Base-by-base conservation (phyloP, 2,797 vertebrate genomes). In the Schizopygopsis malacanthus region DNA sequence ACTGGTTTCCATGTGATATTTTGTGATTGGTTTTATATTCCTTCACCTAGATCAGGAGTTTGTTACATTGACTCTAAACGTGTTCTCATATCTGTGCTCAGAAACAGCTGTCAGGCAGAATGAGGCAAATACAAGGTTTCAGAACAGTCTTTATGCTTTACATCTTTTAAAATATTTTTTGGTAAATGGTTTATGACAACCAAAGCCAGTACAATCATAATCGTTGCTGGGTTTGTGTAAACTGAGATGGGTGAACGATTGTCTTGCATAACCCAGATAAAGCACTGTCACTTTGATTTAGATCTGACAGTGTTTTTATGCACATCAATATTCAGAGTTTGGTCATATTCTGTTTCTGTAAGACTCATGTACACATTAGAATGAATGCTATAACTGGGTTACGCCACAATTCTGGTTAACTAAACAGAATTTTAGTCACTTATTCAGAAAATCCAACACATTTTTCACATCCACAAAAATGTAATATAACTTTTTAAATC, bases 51-150 rank as follows among this genome's bases (percentile, higher is more conserved):
- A 61, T 79, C 25, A 47, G 15, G 76, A 85, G 77, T 79, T 85
- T 54, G 47, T 69, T 25, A 52, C 5, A 28, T 82, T 85, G 77
- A 37, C 15, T 80, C 59, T 28, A 39, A 69, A 45, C 33, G 43
- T 76, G 71, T 70, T 80, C 73, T 70, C 59, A 63, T 28, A 54
- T 39, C 9, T 59, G 15, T 56, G 50, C n/a, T 43, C 43, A 11
- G 79, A 78, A 16, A 77, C 63, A 79, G 70, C 81, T 87, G 87
- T 86, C 89, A 84, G 63, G 1, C 10, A 52, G 63, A 4, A 20
- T 85, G 79, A 77, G 72, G 45, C 50, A 15, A 67, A 28, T 43
- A 22, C 41, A 69, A 52, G 45, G 33, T 50, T 56, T 75, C 75
- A 56, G 37, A 39, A 6, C 28, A 56, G 45, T 82, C 25, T 63